These are phyloP conservation scores for Thymelicus lineola DNA, from an alignment of 2,888 invertebrate genomes.

Conservation along the genomic window DNA sequence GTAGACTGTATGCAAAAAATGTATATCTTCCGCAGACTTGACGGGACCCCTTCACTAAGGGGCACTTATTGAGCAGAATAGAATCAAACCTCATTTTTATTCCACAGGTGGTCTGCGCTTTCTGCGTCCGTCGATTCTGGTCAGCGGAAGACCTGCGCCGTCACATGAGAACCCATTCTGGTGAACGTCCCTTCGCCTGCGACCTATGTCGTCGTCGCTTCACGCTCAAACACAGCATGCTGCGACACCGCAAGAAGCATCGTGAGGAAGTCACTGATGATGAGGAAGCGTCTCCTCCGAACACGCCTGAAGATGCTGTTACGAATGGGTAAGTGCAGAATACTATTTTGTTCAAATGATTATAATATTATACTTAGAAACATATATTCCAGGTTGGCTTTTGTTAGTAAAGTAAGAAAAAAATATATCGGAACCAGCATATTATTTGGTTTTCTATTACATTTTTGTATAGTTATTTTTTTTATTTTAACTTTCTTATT, in stretches of 20 bases:
- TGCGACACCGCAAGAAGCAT: slow-evolving; percentile 96
- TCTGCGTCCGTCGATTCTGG: slow-evolving; percentile 97
- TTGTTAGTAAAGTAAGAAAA: no score
- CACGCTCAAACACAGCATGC: slow-evolving; percentile 97
- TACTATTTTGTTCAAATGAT: background rate
- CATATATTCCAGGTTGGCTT: no score
- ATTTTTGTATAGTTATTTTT: no score
- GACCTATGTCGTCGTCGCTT: slow-evolving; percentile 95
- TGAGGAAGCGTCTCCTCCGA: slow-evolving; percentile 77
- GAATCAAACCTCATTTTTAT: background rate
- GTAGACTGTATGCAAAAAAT: no score
- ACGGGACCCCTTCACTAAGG: no score
- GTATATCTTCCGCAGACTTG: no score
- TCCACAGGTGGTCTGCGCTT: slow-evolving; percentile 92
- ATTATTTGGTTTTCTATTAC: no score
- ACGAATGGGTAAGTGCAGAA: slow-evolving; percentile 66
- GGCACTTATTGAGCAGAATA: background rate
- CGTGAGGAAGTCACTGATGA: slow-evolving; percentile 84
- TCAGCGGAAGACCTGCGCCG: slow-evolving; percentile 96
- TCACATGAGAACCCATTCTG: slow-evolving; percentile 97
- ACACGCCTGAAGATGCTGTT: slow-evolving; percentile 65
- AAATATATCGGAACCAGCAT: no score
- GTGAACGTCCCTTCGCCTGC: slow-evolving; percentile 96
- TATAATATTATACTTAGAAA: no score
- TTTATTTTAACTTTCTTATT: no score